Percentiles rank a stretch among this genome's conserved stretches.
These are phyloP conservation scores for Cottus gobio DNA, from an alignment of 2,113 vertebrate genomes.

Conservation along the genomic window DNA sequence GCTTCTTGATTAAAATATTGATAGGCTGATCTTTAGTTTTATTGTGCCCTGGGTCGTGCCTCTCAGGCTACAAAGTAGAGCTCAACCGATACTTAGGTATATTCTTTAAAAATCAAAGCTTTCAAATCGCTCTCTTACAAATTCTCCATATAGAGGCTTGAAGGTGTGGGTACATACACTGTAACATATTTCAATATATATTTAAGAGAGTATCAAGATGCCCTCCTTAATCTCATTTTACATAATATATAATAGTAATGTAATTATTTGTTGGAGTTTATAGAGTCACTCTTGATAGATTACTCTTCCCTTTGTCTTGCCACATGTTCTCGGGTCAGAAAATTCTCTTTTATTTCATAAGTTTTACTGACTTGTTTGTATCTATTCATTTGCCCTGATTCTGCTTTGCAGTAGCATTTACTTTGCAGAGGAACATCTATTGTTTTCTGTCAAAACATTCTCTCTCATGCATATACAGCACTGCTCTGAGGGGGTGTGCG, in stretches of 20 bases:
- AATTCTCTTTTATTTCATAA: no score
- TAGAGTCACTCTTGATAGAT: background rate
- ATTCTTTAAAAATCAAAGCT: no score
- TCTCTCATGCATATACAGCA: background rate
- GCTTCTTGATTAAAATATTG: background rate
- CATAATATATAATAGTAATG: no score
- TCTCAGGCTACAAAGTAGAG: conserved; percentile 6
- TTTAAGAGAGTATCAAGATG: background rate
- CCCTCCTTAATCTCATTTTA: no score
- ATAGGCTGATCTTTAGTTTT: background rate
- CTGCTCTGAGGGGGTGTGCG: conserved; percentile 17
- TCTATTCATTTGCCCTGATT: background rate
- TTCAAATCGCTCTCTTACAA: no score
- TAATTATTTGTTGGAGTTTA: background rate
- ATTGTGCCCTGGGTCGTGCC: background rate
- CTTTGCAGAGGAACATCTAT: background rate
- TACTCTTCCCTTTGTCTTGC: background rate
- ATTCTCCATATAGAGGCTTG: no score
- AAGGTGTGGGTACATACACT: no score
- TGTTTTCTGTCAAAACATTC: background rate
- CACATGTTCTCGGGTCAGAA: background rate
- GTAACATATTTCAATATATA: no score
- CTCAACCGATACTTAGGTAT: background rate
- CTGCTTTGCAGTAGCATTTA: background rate
- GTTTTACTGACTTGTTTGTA: no score